These are phyloP conservation scores for Lagorchestes hirsutus DNA, from an alignment of 2,797 vertebrate genomes.

Conservation along the genomic window DNA sequence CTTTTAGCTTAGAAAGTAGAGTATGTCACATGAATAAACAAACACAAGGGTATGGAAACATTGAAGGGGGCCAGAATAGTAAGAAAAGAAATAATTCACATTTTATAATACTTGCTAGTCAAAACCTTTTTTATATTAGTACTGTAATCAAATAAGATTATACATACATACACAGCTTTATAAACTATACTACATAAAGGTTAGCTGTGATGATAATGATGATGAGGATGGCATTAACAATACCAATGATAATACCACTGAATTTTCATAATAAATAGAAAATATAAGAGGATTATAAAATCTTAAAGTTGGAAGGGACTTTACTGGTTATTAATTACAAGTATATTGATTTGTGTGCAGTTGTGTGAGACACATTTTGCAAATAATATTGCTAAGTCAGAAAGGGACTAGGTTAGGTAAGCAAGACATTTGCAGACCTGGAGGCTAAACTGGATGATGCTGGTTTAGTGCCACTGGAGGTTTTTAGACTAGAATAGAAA, in stretches of 20 bases:
- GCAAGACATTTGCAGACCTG: neutral
- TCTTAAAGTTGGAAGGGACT: neutral
- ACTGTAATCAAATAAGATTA: neutral
- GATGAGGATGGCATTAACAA: neutral
- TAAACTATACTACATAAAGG: neutral
- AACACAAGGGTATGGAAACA: neutral
- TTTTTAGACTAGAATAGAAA: neutral
- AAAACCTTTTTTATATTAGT: neutral
- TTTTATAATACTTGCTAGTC: neutral
- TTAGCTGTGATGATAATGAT: neutral
- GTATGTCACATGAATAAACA: neutral
- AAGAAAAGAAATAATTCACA: neutral
- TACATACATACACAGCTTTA: neutral
- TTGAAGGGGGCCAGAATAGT: neutral
- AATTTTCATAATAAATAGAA: neutral
- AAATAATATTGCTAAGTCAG: neutral
- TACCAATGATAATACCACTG: neutral
- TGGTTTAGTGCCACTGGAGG: neutral
- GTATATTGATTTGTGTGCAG: neutral
- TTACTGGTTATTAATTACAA: neutral
- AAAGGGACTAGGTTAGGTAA: neutral
- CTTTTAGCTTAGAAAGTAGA: neutral
- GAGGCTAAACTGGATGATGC: neutral
- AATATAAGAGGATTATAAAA: neutral
- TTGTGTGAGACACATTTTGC: neutral